These are phyloP conservation scores for Castor canadensis DNA, from an alignment of 2,113 vertebrate species.

Conservation along the genomic window DNA sequence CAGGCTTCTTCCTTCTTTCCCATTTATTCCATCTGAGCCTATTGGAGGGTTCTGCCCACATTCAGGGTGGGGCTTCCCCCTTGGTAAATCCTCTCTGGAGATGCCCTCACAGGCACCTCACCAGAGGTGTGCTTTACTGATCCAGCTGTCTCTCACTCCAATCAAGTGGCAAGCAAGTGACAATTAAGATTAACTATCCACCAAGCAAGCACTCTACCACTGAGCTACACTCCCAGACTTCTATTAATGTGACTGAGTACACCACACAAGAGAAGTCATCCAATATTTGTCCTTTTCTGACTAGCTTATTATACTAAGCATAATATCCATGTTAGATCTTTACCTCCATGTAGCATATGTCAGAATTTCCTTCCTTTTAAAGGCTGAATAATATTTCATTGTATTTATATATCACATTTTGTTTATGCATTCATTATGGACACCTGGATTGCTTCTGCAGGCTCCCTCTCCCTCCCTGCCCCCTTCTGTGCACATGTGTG, in stretches of 20 bases:
- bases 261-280: not conserved
- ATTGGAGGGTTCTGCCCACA: too few species aligned
- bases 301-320: not conserved
- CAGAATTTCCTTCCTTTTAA: not conserved
- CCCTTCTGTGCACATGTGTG: not conserved
- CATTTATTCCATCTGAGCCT: too few species aligned
- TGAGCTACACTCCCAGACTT: not conserved
- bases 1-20: too few species aligned
- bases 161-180: too few species aligned
- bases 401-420: not conserved
- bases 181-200: too few species aligned
- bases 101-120: too few species aligned
- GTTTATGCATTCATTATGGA: not conserved
- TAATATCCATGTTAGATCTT: not conserved
- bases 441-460: not conserved
- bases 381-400: not conserved
- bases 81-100: too few species aligned
- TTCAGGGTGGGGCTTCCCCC: too few species aligned
- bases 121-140: too few species aligned
- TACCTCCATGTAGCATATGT: not conserved
- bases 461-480: too few species aligned
- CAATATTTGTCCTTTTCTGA: not conserved
- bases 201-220: not conserved
- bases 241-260: not conserved
- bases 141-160: too few species aligned